Base-by-base conservation (phyloP, 2,888 invertebrate genomes). In the Lasioglossum oenotherae region DNA sequence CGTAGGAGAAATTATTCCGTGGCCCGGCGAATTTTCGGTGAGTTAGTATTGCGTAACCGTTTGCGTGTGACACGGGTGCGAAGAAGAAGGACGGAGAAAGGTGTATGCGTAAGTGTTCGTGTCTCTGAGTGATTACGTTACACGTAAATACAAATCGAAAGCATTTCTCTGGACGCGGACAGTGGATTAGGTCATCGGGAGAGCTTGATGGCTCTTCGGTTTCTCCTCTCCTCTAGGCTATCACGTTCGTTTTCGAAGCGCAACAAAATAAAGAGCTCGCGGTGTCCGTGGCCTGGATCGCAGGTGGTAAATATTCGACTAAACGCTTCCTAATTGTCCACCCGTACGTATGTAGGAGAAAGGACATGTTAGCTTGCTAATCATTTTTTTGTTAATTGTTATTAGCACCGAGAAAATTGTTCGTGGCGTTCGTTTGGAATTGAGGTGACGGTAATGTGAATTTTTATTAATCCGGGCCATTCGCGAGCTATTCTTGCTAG, bases 171-270 rank as follows among this genome's bases (percentile, higher is more conserved):
- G 23, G 53, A n/a, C 53, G 10, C 35, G 23, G 74, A 87, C 87
- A 88, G 88, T 90, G 92, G 90, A 92, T 92, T 90, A 91, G 91
- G 88, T 92, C 92, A 92, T 84, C 89, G 31, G 38, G 16, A 80
- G 57, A 67, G 74, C 53, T 73, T 10, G 57, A 31, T 38, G 53
- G 19, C 74, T 82, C 53, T 23, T 53, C 53, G 41, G 71, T 78
- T 81, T 81, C 78, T 78, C 38, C 78, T 79, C 31, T 53, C 53
- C 8, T 14, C 60, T 60, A 27, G 14, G 27, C 60, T 14, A 5
- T 5, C 60, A 27, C n/a, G 27, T 27, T 60, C n/a, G 27, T 60
- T 60, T 60, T 60, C 27, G 6, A 60, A 16, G 27, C n/a, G 60
- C 27, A 16, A 60, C 5, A 27, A 27, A 27, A 60, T 27, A 31